Base-by-base conservation (phyloP, 2,888 invertebrate genomes). In the Dryococelus australis region DNA sequence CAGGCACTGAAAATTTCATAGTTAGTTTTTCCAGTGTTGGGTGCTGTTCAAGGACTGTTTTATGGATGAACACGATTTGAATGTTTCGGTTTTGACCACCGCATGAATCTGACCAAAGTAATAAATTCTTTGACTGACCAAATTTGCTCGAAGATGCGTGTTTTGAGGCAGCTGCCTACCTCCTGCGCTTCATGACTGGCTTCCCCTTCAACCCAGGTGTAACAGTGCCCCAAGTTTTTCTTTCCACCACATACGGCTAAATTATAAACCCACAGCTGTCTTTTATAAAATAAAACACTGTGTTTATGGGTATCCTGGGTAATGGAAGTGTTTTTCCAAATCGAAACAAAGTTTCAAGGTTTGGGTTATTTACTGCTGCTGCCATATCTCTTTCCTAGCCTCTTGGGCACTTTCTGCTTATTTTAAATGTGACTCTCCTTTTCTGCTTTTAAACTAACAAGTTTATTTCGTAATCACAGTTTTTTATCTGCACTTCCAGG, bases 171-270 rank as follows among this genome's bases (percentile, higher is more conserved):
- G n/a, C 90, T 90, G 8, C 89, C 89, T 51, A 91, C 89, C 87
- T 91, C 91, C 86, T 90, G 90, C 24, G 90, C 89, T 26, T 90
- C 90, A 53, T 91, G 86, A 20, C 90, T 90, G 35, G 90, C 90
- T 65, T 84, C 85, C 24, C 90, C 89, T 85, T 91, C 91, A 53
- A 88, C 88, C 90, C 90, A 91, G 27, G 89, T 53, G 89, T 90
- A 91, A 87, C 89, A 90, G 87, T 90, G 90, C 28, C 89, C 89
- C 86, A 13, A 4, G 10, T 83, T 83, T 5, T 87, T 87, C 20
- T 89, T 89, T 5, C 87, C 89, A 43, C 87, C 85, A 85, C 90
- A 89, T 83, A 91, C 87, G 4, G 90, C 90, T 35, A 87, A 87
- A 87, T 91, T 91, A 84, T 90, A 90, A 27, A 90, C 35, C 87